phyloP scores from a whole-genome alignment of 2,113 vertebrate genomes.

The Suricata suricatta region DNA sequence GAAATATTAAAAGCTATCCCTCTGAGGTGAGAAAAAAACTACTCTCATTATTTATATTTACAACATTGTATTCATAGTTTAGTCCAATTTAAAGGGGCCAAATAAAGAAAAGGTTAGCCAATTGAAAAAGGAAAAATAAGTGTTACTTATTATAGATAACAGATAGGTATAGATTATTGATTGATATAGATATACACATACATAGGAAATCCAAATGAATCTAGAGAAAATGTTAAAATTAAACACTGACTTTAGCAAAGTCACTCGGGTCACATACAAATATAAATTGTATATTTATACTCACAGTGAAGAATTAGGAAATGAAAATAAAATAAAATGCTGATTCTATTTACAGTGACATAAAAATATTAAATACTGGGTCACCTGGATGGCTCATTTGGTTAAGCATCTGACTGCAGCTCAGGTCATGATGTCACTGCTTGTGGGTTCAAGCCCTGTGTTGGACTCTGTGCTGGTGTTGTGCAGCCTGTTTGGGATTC shows the following conservation, averaged over 20 bases:
- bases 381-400: too few relatives aligned
- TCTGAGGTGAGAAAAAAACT: neutral
- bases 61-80: neutral
- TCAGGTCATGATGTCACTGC: too few relatives aligned
- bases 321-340: neutral
- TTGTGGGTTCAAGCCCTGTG: too few relatives aligned
- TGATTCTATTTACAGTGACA: neutral
- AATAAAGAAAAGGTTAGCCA: neutral
- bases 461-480: too few relatives aligned
- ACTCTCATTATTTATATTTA: neutral
- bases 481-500: too few relatives aligned
- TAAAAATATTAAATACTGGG: neutral
- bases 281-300: neutral
- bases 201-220: neutral
- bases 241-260: neutral
- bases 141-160: neutral
- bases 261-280: neutral
- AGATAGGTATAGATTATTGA: too few relatives aligned
- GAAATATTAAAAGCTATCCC: neutral
- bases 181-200: neutral
- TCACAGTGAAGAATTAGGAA: neutral
- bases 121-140: neutral
- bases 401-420: too few relatives aligned
- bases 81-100: neutral
- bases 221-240: neutral